Evolutionary conservation across 2,888 invertebrate species (phyloP), one percentile per base, ranked within the genome.

Genomic region (Allacma fusca): DNA sequence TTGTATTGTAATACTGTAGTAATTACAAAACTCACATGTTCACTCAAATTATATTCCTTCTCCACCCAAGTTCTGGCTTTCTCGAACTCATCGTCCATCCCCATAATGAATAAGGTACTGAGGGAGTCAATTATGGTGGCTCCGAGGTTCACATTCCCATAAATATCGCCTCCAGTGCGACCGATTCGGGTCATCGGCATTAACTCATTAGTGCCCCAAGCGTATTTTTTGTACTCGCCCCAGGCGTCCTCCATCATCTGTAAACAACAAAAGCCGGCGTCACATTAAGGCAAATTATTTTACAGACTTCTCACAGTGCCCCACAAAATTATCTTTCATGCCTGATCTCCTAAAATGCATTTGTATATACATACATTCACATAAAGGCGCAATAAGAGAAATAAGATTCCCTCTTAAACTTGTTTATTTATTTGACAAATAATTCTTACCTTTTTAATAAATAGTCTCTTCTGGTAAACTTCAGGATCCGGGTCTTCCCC

Each of bases 221-320:
- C 98, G 88, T 96, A 97, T 82, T 94, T 90, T 84, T 93, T 95
- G 89, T 99, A 99, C 87, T 94, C 96, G 87, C 94, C 92, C 98
- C 98, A 99, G 12, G 98, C 96, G 88, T 97, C 96, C 84, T 92
- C 91, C 95, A 97, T 98, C 99, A 99, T 99, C 98, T 99, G 62
- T 9, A 34, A 34, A 34, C 4, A 34, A 50, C 19, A 50, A 12
- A 50, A 12, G 16, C 16, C 9, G 34, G 9, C 9, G 4, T 34
- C 4, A 34, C 4, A 34, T 34, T 34, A 7, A 7, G 4, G 9
- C 34, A 34, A 7, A 34, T 34, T 34, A 34, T 7, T 34, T 34
- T 34, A 34, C 34, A n/a, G n/a, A n/a, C n/a, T n/a, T n/a, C n/a
- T n/a, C n/a, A n/a, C n/a, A n/a, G n/a, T n/a, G n/a, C n/a, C n/a